Conservation (phyloP, 1,140 invertebrate species). For the Bactericera cockerelli region DNA sequence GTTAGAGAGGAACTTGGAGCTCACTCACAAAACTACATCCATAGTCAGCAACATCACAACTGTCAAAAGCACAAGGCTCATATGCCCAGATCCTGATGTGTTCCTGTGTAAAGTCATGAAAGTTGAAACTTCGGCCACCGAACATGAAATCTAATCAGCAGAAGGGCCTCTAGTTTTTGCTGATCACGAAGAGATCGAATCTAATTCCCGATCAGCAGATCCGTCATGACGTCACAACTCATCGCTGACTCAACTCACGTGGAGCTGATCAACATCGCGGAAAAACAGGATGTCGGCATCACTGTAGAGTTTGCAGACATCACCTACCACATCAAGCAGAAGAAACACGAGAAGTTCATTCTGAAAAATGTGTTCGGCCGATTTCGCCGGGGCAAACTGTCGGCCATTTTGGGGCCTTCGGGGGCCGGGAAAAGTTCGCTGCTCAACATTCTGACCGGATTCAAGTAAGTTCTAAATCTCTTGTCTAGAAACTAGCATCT, state of each 20-base stretch:
- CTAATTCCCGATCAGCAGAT: too few species aligned
- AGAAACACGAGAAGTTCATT: background rate
- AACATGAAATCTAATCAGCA: too few species aligned
- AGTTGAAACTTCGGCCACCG: too few species aligned
- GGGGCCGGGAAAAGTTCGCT: conserved; percentile 80
- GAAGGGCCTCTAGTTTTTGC: too few species aligned
- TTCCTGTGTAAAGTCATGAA: too few species aligned
- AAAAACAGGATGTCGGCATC: background rate
- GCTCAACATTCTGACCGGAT: conserved; percentile 67
- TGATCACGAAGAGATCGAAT: too few species aligned
- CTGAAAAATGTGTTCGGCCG: conserved; percentile 32
- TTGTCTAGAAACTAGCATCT: too few species aligned
- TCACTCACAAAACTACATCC: too few species aligned
- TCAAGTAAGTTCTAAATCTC: conserved; percentile 47
- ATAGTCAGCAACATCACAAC: too few species aligned
- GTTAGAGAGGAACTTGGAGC: too few species aligned
- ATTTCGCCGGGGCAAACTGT: conserved; percentile 54
- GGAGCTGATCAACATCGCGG: background rate
- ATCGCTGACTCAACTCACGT: background rate
- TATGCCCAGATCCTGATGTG: too few species aligned
- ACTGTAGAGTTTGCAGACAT: background rate
- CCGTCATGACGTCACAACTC: background rate
- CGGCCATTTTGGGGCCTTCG: conserved; percentile 68
- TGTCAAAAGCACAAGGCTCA: too few species aligned
- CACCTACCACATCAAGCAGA: conserved; percentile 4